A percentile compares a stretch with the other conserved stretches of the same genome.
Conservation (phyloP, 2,888 invertebrate species). For the Meloe dianella region DNA sequence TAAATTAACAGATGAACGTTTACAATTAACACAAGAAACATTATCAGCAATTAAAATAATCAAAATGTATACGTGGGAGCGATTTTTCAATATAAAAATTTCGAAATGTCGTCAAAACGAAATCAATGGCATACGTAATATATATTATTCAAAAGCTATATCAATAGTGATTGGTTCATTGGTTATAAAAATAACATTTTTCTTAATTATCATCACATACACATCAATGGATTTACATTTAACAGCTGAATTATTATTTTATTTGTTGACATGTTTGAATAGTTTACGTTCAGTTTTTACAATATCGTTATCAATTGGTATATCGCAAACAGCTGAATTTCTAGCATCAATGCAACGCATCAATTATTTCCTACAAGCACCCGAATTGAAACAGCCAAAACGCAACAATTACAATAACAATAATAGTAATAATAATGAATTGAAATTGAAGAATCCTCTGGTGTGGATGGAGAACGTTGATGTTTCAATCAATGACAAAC, state of each 20-base stretch:
- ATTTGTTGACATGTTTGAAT: slow-evolving; percentile 40
- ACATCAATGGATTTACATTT: slow-evolving; percentile 36
- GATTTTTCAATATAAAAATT: slow-evolving; percentile 43
- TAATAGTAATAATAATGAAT: neutral
- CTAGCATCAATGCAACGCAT: slow-evolving; percentile 42
- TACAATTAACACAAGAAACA: slow-evolving; percentile 44
- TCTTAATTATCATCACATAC: slow-evolving; percentile 45
- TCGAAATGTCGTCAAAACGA: slow-evolving; percentile 64
- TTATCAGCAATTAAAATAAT: slow-evolving; percentile 45
- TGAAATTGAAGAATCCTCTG: slow-evolving; percentile 17
- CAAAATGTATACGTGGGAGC: slow-evolving; percentile 49
- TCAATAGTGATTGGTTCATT: slow-evolving; percentile 49
- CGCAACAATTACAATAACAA: neutral
- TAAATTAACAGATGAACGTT: slow-evolving; percentile 42
- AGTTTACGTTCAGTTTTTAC: slow-evolving; percentile 37
- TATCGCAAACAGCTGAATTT: slow-evolving; percentile 42
- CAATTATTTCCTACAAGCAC: slow-evolving; percentile 35
- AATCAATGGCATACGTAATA: slow-evolving; percentile 64
- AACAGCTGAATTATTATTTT: slow-evolving; percentile 45
- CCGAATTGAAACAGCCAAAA: slow-evolving; percentile 28
- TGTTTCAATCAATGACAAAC: slow-evolving; percentile 41
- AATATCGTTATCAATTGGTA: slow-evolving; percentile 40
- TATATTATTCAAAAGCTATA: slow-evolving; percentile 53
- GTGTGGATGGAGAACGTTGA: slow-evolving; percentile 36
- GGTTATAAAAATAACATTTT: slow-evolving; percentile 43